Base-by-base conservation (phyloP, 2,113 vertebrate genomes). In the Thinocorus orbignyianus region DNA sequence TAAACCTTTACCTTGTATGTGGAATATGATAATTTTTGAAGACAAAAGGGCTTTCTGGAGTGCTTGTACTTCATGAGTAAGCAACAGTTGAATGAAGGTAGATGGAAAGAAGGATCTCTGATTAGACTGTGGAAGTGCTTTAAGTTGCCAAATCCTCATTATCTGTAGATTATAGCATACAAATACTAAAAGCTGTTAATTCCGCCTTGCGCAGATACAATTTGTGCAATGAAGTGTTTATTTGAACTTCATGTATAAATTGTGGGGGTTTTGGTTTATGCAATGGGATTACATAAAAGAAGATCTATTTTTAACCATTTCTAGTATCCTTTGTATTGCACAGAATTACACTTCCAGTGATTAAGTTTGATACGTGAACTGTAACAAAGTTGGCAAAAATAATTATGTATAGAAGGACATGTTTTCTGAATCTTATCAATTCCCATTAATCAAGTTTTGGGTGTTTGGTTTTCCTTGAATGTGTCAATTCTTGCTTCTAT, bases 1-100 rank as follows among this genome's bases (percentile, higher is more conserved):
- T 18, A 48, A 60, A 22, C 4, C 0, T 41, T n/a, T 88, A 46
- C 61, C 35, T 4, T 0, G 0, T 65, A 31, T 69, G 61, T 80
- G 24, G 6, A 10, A 23, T 76, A 17, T 28, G n/a, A 8, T 51
- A 31, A 12, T 25, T 79, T 85, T 61, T 65, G 18, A 85, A 70
- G 33, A 42, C 18, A 65, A 26, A 71, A 51, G 3, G 7, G 8
- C 48, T 86, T 81, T 51, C 44, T 62, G 23, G 16, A 60, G 41
- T 28, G 8, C 49, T 58, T 52, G 2, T 44, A 33, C 4, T 80
- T 88, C 11, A 10, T 49, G 31, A 26, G 5, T 70, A 48, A 48
- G 51, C 23, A 60, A 17, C 17, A 71, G 8, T 42, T 54, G 25
- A 13, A 66, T 55, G 9, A 54, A 73, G 74, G 28, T 20, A 68